Percentiles rank a stretch among this genome's conserved stretches.
Conservation (phyloP, 64 coral and sea anemone genomes). For the Porites australiensis region DNA sequence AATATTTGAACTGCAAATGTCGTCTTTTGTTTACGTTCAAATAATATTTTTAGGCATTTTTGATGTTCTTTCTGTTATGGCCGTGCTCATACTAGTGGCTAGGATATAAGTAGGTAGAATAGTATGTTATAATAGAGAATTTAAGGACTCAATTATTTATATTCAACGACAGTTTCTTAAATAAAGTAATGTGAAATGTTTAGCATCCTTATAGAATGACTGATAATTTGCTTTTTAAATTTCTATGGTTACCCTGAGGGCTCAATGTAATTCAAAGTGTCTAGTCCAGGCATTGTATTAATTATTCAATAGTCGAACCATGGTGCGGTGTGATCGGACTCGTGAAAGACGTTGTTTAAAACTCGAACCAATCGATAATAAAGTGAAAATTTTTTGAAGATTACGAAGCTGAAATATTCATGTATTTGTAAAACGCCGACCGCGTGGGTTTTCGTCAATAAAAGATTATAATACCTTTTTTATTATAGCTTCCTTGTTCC, state of each 20-base stretch:
- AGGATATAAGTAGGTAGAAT: background rate
- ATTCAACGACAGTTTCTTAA: background rate
- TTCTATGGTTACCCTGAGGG: slow-evolving; percentile 5
- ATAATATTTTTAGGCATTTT: background rate
- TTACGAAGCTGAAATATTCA: background rate
- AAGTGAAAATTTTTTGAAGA: background rate
- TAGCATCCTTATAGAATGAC: background rate
- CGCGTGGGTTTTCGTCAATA: background rate
- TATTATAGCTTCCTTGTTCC: slow-evolving; percentile 25
- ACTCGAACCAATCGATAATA: background rate
- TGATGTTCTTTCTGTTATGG: background rate
- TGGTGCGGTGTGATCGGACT: background rate
- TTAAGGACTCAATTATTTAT: background rate
- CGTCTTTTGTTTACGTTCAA: background rate
- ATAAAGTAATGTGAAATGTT: background rate
- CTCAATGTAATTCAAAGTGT: background rate
- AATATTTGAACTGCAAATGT: background rate
- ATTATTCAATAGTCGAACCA: background rate
- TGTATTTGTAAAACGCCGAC: background rate
- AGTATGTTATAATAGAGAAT: background rate
- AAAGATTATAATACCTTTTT: background rate
- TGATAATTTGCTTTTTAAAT: background rate
- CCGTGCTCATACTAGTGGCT: background rate
- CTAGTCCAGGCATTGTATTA: background rate
- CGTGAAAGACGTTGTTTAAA: background rate